Conservation (phyloP, 2,797 vertebrate genomes). For the Catamblyrhynchus diadema region DNA sequence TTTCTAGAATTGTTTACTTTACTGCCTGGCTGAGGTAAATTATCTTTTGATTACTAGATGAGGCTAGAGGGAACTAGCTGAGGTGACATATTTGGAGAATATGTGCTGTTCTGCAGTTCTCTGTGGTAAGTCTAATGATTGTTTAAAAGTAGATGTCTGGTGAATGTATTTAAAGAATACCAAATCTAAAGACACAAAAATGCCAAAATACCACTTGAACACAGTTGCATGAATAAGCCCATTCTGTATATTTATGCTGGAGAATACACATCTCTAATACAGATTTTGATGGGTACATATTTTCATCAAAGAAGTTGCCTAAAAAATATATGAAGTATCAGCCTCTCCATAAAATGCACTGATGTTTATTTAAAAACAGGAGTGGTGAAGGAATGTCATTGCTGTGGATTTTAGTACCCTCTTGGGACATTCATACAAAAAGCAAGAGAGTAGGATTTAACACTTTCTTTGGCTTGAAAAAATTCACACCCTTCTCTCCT, state of each 20-base stretch:
- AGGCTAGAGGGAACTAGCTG: conserved; percentile 18
- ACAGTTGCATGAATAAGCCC: not conserved
- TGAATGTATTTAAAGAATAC: not conserved
- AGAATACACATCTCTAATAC: not conserved
- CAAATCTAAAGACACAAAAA: not conserved
- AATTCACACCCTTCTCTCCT: not conserved
- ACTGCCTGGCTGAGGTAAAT: not conserved
- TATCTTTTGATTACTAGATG: conserved; percentile 30
- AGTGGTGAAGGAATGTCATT: not conserved
- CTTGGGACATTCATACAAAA: not conserved
- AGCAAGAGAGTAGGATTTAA: not conserved
- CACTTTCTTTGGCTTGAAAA: not conserved
- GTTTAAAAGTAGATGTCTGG: not conserved
- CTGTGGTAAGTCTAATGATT: not conserved
- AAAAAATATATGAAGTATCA: not conserved
- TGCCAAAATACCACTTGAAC: not conserved
- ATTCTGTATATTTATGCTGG: not conserved
- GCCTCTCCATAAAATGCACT: not conserved
- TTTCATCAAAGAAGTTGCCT: not conserved
- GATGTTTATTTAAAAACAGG: not conserved
- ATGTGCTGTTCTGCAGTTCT: not conserved
- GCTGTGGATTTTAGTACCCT: not conserved
- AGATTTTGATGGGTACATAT: not conserved
- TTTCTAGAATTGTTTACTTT: not conserved
- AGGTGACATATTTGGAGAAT: conserved; percentile 8